Conservation (phyloP, 2,888 invertebrate genomes). For the Chymomyza procnemis region DNA sequence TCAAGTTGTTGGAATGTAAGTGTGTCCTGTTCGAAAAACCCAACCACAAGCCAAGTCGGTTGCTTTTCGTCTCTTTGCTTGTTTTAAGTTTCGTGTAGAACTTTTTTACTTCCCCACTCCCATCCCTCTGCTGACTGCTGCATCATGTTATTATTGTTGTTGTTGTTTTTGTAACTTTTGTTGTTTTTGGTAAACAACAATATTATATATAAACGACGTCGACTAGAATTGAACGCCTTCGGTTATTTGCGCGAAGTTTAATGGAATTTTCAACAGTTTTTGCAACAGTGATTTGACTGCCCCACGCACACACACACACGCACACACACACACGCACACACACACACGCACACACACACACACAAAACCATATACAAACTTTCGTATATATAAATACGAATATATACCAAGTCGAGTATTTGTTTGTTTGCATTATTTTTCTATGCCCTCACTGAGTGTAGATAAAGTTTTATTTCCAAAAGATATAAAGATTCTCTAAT, state of each 20-base stretch:
- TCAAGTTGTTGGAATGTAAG: slow-evolving; percentile 37
- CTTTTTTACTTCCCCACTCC: slow-evolving; percentile 42
- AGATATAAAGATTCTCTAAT: background rate
- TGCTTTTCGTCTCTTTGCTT: slow-evolving; percentile 27
- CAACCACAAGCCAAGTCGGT: background rate
- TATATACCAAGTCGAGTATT: slow-evolving; percentile 3
- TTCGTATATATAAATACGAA: background rate
- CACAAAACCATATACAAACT: background rate
- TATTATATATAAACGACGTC: slow-evolving; percentile 71
- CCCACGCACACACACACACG: slow-evolving; percentile 32
- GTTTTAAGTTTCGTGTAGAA: slow-evolving; percentile 56
- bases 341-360: slow-evolving; percentile 33
- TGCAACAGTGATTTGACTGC: slow-evolving; percentile 63
- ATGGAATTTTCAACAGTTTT: slow-evolving; percentile 76
- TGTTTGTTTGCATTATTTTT: slow-evolving; percentile 38
- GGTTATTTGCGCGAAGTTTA: slow-evolving; percentile 76
- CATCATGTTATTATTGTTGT: background rate
- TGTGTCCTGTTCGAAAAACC: background rate
- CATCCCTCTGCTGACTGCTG: slow-evolving; percentile 6
- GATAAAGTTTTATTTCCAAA: background rate
- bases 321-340: slow-evolving; percentile 16
- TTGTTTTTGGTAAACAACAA: slow-evolving; percentile 56
- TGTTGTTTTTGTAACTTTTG: slow-evolving; percentile 14
- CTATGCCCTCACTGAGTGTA: background rate
- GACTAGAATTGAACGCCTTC: slow-evolving; percentile 75